phyloP scores from a whole-genome alignment of 2,797 vertebrate genomes.

The Uromys caudimaculatus region DNA sequence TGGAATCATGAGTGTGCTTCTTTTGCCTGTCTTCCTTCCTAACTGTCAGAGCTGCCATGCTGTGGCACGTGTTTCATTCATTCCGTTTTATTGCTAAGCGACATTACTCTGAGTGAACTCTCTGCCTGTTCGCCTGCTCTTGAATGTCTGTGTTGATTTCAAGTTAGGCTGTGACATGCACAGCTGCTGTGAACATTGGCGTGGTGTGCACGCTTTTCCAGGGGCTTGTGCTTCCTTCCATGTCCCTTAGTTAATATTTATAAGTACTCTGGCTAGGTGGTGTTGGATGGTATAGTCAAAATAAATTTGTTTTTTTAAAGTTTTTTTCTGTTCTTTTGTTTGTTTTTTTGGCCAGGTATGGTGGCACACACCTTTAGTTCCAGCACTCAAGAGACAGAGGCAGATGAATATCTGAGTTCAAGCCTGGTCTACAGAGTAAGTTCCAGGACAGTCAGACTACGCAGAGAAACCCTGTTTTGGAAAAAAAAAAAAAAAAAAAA shows the following conservation, averaged over 20 bases:
- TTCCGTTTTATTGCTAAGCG: background rate
- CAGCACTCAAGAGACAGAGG: background rate
- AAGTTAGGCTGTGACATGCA: background rate
- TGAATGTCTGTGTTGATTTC: background rate
- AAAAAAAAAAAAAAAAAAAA: background rate
- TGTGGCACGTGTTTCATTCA: background rate
- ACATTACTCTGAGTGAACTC: background rate
- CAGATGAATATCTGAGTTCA: background rate
- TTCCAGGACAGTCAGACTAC: background rate
- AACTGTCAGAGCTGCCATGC: background rate
- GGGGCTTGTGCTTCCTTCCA: background rate
- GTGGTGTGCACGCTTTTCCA: background rate
- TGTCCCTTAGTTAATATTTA: background rate
- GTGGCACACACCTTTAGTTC: background rate
- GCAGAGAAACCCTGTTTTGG: background rate
- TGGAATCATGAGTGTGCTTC: too few species aligned
- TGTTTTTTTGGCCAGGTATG: background rate
- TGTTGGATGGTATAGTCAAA: background rate
- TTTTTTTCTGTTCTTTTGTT: too few species aligned
- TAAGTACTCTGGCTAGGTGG: background rate
- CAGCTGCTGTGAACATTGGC: background rate
- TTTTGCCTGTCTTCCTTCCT: background rate
- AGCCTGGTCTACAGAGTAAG: background rate
- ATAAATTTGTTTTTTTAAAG: background rate
- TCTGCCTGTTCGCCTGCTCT: background rate